phyloP scores from a whole-genome alignment of 1,140 invertebrate species.

The Pogonus chalceus region DNA sequence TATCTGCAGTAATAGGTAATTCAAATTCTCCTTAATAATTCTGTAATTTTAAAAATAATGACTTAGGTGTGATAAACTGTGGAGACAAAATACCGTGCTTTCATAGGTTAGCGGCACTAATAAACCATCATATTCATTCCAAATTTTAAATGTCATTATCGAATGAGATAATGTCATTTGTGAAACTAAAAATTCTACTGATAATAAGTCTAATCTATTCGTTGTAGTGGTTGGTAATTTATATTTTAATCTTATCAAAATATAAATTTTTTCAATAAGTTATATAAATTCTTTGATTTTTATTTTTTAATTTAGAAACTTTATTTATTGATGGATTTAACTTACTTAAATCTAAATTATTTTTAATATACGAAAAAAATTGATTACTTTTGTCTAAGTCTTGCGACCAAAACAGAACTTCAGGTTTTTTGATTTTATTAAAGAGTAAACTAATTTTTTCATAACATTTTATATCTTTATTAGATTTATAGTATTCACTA shows the following conservation, averaged over 20 bases:
- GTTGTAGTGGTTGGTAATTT: too few species aligned
- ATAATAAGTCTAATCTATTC: too few species aligned
- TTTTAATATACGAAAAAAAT: background rate
- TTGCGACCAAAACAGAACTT: background rate
- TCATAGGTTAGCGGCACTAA: too few species aligned
- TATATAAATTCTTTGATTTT: background rate
- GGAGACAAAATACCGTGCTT: too few species aligned
- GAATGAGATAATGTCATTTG: too few species aligned
- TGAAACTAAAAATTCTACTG: too few species aligned
- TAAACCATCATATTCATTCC: too few species aligned
- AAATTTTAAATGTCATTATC: too few species aligned
- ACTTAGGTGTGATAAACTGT: too few species aligned
- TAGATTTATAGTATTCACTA: background rate
- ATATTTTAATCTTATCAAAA: background rate
- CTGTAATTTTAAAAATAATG: too few species aligned
- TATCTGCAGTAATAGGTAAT: too few species aligned
- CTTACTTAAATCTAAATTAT: background rate
- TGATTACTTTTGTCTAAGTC: slow-evolving; percentile 5
- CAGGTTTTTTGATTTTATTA: background rate
- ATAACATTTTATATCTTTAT: background rate
- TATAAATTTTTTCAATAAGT: background rate
- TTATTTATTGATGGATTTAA: background rate
- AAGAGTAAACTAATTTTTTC: background rate
- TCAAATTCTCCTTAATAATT: too few species aligned
- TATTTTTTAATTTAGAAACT: slow-evolving; percentile 5